These are phyloP conservation scores for Drosophila prostipennis DNA, from an alignment of 2,888 invertebrate species.

Conservation along the genomic window DNA sequence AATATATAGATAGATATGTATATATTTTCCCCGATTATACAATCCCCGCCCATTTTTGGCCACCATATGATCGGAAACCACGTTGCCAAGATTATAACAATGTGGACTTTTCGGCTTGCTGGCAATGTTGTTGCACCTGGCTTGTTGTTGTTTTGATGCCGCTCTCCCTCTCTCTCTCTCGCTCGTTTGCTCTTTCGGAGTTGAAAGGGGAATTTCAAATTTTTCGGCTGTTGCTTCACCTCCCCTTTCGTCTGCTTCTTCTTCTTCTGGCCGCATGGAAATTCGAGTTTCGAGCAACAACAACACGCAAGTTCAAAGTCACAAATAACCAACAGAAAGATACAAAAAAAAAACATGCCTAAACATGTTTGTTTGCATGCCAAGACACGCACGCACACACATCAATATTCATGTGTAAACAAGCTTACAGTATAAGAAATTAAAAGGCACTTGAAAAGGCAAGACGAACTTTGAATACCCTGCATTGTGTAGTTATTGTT, in stretches of 20 bases:
- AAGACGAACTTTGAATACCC: background rate
- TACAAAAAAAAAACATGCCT: constrained; percentile 10
- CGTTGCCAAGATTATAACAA: constrained; percentile 71
- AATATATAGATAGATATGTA: constrained; percentile 12
- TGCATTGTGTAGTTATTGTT: background rate
- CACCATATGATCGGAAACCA: constrained; percentile 71
- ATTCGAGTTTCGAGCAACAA: constrained; percentile 26
- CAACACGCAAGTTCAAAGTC: constrained; percentile 66
- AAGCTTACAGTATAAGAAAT: constrained; percentile 29
- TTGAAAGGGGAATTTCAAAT: constrained; percentile 34
- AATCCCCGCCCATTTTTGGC: constrained; percentile 47
- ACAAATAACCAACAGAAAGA: constrained; percentile 13
- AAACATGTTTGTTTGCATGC: constrained; percentile 57
- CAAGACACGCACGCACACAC: constrained; percentile 18
- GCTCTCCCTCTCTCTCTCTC: constrained; percentile 1
- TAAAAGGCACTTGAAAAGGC: background rate
- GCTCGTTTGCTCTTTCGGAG: constrained; percentile 14
- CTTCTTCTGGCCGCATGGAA: constrained; percentile 24
- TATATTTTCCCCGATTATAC: constrained; percentile 60
- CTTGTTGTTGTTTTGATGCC: constrained; percentile 29
- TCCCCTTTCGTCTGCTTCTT: constrained; percentile 8
- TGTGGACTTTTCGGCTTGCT: constrained; percentile 41
- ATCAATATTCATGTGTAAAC: constrained; percentile 33
- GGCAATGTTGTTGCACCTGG: constrained; percentile 58
- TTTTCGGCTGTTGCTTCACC: constrained; percentile 7